Percentiles rank a stretch among this genome's conserved stretches.
phyloP scores from a whole-genome alignment of 2,797 vertebrate species.

The Chlorospingus semifuscus region DNA sequence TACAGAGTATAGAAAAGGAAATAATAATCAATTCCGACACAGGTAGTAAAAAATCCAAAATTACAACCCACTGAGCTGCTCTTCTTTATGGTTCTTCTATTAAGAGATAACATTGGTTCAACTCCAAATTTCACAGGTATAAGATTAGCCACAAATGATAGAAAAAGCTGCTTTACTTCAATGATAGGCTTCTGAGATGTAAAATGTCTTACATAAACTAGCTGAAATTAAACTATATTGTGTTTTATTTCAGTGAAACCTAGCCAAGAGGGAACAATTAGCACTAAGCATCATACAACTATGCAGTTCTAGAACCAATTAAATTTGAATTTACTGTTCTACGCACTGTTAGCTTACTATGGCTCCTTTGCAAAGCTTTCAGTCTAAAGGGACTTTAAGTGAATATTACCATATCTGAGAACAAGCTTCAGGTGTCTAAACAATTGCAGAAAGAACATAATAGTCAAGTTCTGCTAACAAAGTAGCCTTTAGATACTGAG shows the following conservation, averaged over 20 bases:
- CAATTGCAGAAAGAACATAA: background rate
- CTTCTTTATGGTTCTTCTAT: background rate
- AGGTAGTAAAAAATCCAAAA: background rate
- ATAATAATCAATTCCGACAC: background rate
- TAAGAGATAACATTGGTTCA: background rate
- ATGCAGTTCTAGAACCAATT: background rate
- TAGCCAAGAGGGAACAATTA: background rate
- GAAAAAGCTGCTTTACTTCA: background rate
- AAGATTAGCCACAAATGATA: background rate
- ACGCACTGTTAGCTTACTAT: background rate
- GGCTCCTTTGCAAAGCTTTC: background rate
- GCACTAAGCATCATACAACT: background rate
- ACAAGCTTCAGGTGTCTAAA: background rate
- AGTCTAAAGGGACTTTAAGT: background rate
- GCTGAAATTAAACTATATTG: background rate
- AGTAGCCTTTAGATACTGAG: background rate
- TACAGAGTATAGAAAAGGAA: background rate
- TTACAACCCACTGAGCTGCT: background rate
- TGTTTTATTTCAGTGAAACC: background rate
- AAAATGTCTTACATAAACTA: background rate
- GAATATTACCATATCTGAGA: background rate
- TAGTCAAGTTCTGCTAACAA: background rate
- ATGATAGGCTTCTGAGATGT: background rate
- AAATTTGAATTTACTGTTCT: constrained; percentile 11
- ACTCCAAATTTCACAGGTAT: background rate